Conservation (phyloP, 2,888 invertebrate species). For the Chironomus riparius region DNA sequence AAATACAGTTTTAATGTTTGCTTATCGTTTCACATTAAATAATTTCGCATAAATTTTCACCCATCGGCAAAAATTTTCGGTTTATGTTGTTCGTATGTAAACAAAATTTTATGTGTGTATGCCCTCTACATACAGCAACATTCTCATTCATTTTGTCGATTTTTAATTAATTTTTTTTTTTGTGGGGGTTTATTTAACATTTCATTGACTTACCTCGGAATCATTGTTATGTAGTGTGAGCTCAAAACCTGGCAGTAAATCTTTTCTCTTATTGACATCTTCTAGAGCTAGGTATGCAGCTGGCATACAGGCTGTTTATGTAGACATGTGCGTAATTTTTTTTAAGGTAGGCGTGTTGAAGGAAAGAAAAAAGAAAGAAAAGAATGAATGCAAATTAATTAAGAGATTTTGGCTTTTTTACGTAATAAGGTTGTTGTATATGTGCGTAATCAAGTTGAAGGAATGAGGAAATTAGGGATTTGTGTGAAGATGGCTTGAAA, state of each 20-base stretch:
- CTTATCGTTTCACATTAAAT: background rate
- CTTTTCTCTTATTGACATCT: slow-evolving; percentile 83
- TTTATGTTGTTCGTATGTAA: no score
- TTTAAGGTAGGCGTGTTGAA: no score
- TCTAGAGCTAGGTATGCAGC: slow-evolving; percentile 93
- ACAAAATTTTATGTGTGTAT: no score
- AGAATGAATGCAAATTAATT: slow-evolving; percentile 29
- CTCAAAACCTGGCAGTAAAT: slow-evolving; percentile 84
- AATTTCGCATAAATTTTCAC: background rate
- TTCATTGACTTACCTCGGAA: slow-evolving; percentile 67
- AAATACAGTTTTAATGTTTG: background rate
- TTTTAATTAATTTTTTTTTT: background rate
- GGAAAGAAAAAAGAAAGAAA: slow-evolving; percentile 33
- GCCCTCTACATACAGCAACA: no score
- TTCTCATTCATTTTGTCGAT: background rate
- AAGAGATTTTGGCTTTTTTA: background rate
- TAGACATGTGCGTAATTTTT: background rate
- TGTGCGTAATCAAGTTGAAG: no score
- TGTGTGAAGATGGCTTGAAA: background rate
- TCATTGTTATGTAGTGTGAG: slow-evolving; percentile 90
- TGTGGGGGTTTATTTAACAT: background rate
- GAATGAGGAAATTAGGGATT: no score
- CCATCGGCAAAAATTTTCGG: no score
- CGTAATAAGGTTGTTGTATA: no score
- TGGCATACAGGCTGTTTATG: slow-evolving; percentile 78